Evolutionary conservation across 1,140 invertebrate species (phyloP), one percentile per base, ranked within the genome.

Genomic region (Neotoxoptera formosana): DNA sequence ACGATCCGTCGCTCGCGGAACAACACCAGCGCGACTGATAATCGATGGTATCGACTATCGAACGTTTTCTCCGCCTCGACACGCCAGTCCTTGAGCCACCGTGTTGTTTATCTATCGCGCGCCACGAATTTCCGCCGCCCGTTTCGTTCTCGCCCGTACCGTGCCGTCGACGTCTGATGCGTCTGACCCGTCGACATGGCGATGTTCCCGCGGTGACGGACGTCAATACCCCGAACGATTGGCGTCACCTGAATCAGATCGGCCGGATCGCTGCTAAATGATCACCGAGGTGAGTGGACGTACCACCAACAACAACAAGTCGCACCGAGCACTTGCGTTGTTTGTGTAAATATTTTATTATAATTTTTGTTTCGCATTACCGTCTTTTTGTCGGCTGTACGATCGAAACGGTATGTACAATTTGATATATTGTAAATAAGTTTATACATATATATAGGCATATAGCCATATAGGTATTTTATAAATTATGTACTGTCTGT

Each of bases 41-140:
- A 93, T 93, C 91, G 81, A 93, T 93, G 91, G 91, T 93, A 86
- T 93, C 91, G 91, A 86, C 84, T 93, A 86, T 93, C 91, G 91
- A 86, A 93, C 91, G 91, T 93, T 93, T 93, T 91, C 67, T 60
- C 23, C 91, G 23, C n/a, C 91, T 84, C 60, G 47, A 30, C 51
- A 36, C 36, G 88, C 53, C 45, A 93, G 91, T 83, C 91, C 91
- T 93, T 84, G 91, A 93, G 36, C 53, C 36, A 41, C 14, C 36
- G 60, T 48, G 90, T 92, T 92, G 90, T 92, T 92, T 92, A 93
- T 93, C n/a, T 11, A 41, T 84, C 83, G 36, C 83, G 34, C 30
- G 47, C 88, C 34, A 41, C 88, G 88, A 76, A 76, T 88, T 87
- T 45, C 47, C 48, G 48, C 20, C 17, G n/a, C 34, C 20, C n/a